These are phyloP conservation scores for Spinus olivaceus DNA, from an alignment of 2,797 vertebrate genomes.

Conservation along the genomic window DNA sequence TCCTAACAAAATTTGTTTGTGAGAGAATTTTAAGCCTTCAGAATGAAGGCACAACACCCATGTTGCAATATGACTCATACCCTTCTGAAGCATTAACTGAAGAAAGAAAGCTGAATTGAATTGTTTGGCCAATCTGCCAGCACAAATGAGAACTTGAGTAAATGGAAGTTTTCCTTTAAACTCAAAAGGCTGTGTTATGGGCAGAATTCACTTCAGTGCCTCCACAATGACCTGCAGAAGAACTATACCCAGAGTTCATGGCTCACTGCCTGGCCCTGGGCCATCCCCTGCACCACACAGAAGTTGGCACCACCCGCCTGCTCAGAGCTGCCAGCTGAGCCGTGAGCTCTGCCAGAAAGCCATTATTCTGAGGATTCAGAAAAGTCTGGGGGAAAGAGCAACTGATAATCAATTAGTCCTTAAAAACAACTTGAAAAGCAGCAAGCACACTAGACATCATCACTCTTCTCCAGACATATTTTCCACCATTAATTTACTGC, in stretches of 20 bases:
- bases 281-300: not conserved
- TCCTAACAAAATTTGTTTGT: not conserved
- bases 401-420: not conserved
- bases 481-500: not conserved
- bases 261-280: not conserved
- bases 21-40: not conserved
- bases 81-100: not conserved
- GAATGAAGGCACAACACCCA: not conserved
- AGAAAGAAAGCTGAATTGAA: not conserved
- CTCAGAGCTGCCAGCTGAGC: slow-evolving; percentile 15
- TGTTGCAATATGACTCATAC: not conserved
- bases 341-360: not conserved
- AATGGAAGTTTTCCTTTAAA: not conserved
- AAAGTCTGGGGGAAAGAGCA: not conserved
- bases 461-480: not conserved
- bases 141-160: not conserved
- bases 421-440: not conserved
- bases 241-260: not conserved
- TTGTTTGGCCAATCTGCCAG: not conserved
- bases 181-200: not conserved
- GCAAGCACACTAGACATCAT: not conserved
- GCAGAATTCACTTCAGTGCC: not conserved
- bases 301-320: not conserved
- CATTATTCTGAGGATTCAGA: not conserved
- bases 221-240: not conserved